A percentile compares a stretch with the other conserved stretches of the same genome.
These are phyloP conservation scores for Siniperca scherzeri DNA, from an alignment of 2,797 vertebrate species.

Conservation along the genomic window DNA sequence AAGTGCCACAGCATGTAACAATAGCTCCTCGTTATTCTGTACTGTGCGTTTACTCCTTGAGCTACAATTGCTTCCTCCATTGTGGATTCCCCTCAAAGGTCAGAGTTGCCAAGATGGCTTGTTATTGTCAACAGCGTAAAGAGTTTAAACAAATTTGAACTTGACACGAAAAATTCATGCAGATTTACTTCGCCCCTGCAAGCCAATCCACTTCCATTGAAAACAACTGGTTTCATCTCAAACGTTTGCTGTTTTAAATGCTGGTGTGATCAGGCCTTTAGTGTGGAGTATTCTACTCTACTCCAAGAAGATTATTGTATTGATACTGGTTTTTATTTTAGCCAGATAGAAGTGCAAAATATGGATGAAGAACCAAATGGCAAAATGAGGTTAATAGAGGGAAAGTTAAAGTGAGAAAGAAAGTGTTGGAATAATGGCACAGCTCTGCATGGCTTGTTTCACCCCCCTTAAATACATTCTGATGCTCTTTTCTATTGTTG, in stretches of 20 bases:
- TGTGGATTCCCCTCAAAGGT: background rate
- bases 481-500: slow-evolving; percentile 70
- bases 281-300: background rate
- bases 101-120: background rate
- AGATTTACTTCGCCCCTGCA: accelerated
- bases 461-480: slow-evolving; percentile 38
- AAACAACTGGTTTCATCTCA: background rate
- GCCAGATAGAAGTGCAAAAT: background rate
- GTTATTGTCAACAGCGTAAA: background rate
- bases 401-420: slow-evolving; percentile 25
- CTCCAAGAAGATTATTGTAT: background rate
- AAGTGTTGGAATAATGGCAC: slow-evolving; percentile 23
- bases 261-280: background rate
- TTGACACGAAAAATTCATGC: background rate
- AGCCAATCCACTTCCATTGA: background rate
- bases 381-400: background rate
- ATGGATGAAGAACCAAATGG: background rate
- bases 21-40: background rate
- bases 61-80: background rate
- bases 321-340: background rate
- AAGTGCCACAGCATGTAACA: background rate
- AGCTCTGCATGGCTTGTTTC: slow-evolving; percentile 36
- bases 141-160: background rate
- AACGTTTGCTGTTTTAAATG: background rate
- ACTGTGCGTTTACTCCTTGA: background rate